Conservation (phyloP, 2,888 invertebrate species). For the Eugnorisma glareosa region DNA sequence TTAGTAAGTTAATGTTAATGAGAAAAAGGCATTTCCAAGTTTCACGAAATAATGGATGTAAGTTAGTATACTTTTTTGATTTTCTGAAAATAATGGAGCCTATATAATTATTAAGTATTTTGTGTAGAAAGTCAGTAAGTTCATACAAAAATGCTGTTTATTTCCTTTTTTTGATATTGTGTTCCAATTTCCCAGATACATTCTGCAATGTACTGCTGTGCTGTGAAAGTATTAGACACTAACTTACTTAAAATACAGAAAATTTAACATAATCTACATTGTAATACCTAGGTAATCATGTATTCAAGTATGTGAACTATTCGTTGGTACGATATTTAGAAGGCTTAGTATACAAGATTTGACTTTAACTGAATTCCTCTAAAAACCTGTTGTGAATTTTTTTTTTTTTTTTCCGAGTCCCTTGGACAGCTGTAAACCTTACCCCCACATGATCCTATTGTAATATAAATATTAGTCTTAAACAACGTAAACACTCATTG, state of each 20-base stretch:
- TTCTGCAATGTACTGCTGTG: not conserved
- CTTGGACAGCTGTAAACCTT: not conserved
- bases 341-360: not conserved
- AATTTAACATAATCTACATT: not conserved
- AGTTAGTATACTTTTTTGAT: too few species aligned
- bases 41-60: not conserved
- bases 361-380: not conserved
- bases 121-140: not conserved
- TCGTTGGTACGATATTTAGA: not conserved
- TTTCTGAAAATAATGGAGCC: not conserved
- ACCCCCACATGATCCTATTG: not conserved
- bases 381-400: not conserved
- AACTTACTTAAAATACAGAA: not conserved
- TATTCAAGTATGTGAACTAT: not conserved
- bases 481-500: not conserved
- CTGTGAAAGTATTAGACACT: not conserved
- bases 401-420: not conserved
- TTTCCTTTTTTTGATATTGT: conserved; percentile 24
- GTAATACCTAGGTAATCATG: not conserved
- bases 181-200: not conserved
- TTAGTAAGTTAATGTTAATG: conserved; percentile 4
- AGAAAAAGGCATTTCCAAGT: not conserved
- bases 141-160: conserved; percentile 33
- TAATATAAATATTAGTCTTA: not conserved
- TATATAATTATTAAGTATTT: not conserved